A percentile compares a stretch with the other conserved stretches of the same genome.
These are phyloP conservation scores for Tipula helvola DNA, from an alignment of 2,888 invertebrate genomes.

Conservation along the genomic window DNA sequence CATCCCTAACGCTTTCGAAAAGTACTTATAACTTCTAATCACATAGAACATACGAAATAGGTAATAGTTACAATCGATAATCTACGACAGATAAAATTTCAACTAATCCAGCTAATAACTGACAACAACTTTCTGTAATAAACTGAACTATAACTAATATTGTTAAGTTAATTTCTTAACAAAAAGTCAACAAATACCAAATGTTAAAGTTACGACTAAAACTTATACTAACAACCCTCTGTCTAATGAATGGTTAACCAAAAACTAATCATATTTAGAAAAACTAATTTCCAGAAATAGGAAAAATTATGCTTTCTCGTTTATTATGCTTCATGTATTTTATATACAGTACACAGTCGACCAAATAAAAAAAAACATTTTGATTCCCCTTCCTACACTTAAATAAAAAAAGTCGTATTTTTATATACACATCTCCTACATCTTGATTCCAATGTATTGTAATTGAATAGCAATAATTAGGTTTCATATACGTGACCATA, in stretches of 20 bases:
- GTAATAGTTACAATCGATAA: too few species aligned
- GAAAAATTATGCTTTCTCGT: not conserved
- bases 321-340: not conserved
- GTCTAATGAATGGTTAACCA: not conserved
- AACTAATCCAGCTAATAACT: too few species aligned
- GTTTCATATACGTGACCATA: not conserved
- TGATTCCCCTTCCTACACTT: not conserved
- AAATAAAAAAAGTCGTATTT: not conserved
- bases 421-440: not conserved
- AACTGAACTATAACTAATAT: not conserved
- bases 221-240: not conserved
- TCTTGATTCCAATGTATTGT: not conserved
- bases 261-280: not conserved
- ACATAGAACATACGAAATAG: too few species aligned
- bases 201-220: not conserved
- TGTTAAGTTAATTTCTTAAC: not conserved
- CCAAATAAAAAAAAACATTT: not conserved
- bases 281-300: not conserved
- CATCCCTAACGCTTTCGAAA: too few species aligned
- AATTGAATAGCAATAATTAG: constrained; percentile 4
- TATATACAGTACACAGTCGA: not conserved
- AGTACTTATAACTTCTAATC: too few species aligned
- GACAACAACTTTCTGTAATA: too few species aligned
- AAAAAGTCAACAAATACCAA: not conserved
- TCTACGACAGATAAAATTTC: too few species aligned